Evolutionary conservation across 2,888 invertebrate genomes (phyloP), one percentile per base, ranked within the genome.

Genomic region (Ochlodes sylvanus): DNA sequence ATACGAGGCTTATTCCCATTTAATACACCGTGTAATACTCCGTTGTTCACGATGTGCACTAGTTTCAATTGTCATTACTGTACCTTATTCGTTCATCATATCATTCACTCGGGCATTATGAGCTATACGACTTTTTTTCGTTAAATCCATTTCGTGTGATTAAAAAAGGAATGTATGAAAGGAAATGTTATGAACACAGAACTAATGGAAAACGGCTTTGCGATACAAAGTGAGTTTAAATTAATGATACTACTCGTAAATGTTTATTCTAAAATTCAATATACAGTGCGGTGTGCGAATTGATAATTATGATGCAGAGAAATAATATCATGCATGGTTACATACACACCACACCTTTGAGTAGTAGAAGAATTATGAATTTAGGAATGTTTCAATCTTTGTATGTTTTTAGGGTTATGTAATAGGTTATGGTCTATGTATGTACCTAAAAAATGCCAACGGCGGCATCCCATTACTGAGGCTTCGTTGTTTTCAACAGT

Each of bases 41-140:
- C 63, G 27, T 63, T 63, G 63, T 63, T 63, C 54, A n/a, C 41
- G 15, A 63, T 17, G 32, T 63, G 44, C 44, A 55, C 42, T 55
- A 32, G 19, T 56, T 63, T 34, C 55, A 27, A 32, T 63, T 63
- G 55, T 63, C 55, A 56, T 56, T 63, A 32, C 14, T 32, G 14
- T 63, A 63, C 38, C 54, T 63, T 42, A 63, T 63, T 58, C 57
- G 7, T 58, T 63, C 63, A 58, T 58, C 55, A 38, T 52, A 42
- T 63, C 63, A 44, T 60, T 60, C 63, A 44, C 32, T 54, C 63
- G 44, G 17, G n/a, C 54, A 17, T 55, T 41, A 63, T 56, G 44
- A 63, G n/a, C 17, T 15, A 56, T 3, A 38, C 32, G 0, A 21
- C 27, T 3, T 34, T 41, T 50, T 63, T 56, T 63, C 27, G 55